Conservation (phyloP, 2,888 invertebrate species). For the Callyntrura sp. region DNA sequence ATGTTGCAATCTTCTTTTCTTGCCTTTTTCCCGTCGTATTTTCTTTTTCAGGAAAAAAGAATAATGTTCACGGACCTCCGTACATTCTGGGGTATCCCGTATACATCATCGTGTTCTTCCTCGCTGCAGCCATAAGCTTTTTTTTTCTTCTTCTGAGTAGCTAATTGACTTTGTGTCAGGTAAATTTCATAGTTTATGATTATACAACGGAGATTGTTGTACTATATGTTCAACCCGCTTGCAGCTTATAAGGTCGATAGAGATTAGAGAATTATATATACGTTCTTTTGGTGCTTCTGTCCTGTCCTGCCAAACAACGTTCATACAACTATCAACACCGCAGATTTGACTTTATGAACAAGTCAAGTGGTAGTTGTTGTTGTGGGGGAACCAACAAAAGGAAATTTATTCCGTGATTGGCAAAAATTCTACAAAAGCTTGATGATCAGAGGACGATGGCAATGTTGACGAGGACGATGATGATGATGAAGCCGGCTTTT, state of each 20-base stretch:
- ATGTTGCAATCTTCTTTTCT: conserved; percentile 24
- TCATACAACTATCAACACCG: conserved; percentile 17
- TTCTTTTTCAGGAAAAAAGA: conserved; percentile 49
- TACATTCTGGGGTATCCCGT: neutral
- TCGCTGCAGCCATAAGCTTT: neutral
- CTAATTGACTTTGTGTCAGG: conserved; percentile 78
- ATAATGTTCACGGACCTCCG: conserved; percentile 63
- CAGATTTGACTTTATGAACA: neutral
- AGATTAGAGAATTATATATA: neutral
- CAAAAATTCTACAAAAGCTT: conserved; percentile 52
- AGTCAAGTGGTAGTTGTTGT: conserved; percentile 29
- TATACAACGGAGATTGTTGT: neutral
- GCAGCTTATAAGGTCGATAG: neutral
- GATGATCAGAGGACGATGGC: conserved; percentile 21
- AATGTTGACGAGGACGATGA: conserved; percentile 64
- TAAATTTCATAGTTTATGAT: conserved; percentile 72
- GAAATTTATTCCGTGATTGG: conserved; percentile 65
- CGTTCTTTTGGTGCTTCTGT: neutral
- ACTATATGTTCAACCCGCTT: no score
- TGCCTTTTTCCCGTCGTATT: conserved; percentile 27
- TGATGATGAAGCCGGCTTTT: conserved; percentile 54
- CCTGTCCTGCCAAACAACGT: conserved; percentile 8
- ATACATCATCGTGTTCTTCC: neutral
- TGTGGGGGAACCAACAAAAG: conserved; percentile 8
- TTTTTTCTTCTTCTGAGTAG: neutral